Conservation (phyloP, 2,797 vertebrate species). For the Chanos chanos region DNA sequence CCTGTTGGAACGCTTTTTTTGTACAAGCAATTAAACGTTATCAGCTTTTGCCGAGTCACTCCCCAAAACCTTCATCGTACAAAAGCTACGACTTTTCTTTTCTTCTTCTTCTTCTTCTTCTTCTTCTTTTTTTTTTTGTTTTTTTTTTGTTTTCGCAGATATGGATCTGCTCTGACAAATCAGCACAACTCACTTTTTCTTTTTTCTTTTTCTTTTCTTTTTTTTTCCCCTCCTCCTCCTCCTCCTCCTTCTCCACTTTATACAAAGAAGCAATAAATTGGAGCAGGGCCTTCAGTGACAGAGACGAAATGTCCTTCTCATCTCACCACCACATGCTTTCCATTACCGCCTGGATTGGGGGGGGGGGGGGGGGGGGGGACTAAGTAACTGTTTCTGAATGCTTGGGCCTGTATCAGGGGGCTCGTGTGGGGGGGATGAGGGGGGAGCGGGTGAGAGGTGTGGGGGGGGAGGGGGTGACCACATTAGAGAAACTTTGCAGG, state of each 20-base stretch:
- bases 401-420: slow-evolving; percentile 44
- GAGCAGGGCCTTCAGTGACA: slow-evolving; percentile 34
- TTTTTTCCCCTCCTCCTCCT: not conserved
- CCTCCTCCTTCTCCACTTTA: too few species aligned
- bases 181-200: too few species aligned
- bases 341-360: slow-evolving; percentile 47
- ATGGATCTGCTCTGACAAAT: too few species aligned
- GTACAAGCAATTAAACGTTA: too few species aligned
- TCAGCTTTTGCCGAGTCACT: too few species aligned
- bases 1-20: too few species aligned
- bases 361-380: slow-evolving; percentile 25
- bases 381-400: slow-evolving; percentile 44
- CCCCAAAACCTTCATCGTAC: too few species aligned
- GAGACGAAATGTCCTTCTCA: slow-evolving; percentile 47
- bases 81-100: too few species aligned
- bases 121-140: too few species aligned
- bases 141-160: too few species aligned
- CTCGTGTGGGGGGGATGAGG: slow-evolving; percentile 32
- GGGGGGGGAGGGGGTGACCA: slow-evolving; percentile 21
- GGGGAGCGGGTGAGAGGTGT: not conserved
- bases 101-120: too few species aligned
- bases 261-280: slow-evolving; percentile 28
- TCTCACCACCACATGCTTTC: slow-evolving; percentile 57
- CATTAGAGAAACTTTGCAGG: slow-evolving; percentile 46
- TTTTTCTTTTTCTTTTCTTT: slow-evolving; percentile 1